Percentiles rank a stretch among this genome's conserved stretches.
Evolutionary conservation across 2,113 vertebrate species (phyloP).

Genomic region (Protobothrops flavoviridis): DNA sequence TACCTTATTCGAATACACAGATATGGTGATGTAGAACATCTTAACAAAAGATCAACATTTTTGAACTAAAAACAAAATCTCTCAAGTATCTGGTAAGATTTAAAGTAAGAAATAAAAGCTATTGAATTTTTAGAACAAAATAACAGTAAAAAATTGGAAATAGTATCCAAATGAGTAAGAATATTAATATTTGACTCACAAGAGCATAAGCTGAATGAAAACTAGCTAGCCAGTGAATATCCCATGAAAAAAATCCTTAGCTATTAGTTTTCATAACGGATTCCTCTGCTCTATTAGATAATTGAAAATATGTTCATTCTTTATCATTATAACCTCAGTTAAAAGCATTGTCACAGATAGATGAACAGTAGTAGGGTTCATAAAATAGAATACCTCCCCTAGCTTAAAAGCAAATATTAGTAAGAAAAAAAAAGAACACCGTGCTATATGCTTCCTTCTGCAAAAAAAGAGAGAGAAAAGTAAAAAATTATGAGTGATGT

Average conservation of each 20-base stretch:
- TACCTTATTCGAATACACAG: neutral
- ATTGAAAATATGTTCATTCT: neutral
- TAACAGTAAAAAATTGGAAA: neutral
- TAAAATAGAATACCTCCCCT: neutral
- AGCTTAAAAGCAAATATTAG: neutral
- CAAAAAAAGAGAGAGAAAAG: neutral
- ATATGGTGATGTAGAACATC: neutral
- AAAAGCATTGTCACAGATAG: neutral
- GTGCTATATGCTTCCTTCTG: neutral
- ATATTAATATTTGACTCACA: neutral
- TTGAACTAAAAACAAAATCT: neutral
- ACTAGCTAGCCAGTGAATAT: neutral
- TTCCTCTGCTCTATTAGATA: neutral
- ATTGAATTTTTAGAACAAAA: neutral
- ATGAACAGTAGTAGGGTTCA: neutral
- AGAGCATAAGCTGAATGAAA: neutral
- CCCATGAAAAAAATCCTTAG: neutral
- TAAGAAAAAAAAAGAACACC: neutral
- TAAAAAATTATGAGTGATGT: neutral
- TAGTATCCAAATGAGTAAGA: neutral
- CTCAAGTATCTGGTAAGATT: neutral
- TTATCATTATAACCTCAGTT: neutral
- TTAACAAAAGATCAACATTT: neutral
- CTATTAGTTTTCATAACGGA: neutral
- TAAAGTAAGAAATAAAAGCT: neutral